Percentiles rank a stretch among this genome's conserved stretches.
phyloP scores from a whole-genome alignment of 2,797 vertebrate species.

The Syndactyla subalaris region DNA sequence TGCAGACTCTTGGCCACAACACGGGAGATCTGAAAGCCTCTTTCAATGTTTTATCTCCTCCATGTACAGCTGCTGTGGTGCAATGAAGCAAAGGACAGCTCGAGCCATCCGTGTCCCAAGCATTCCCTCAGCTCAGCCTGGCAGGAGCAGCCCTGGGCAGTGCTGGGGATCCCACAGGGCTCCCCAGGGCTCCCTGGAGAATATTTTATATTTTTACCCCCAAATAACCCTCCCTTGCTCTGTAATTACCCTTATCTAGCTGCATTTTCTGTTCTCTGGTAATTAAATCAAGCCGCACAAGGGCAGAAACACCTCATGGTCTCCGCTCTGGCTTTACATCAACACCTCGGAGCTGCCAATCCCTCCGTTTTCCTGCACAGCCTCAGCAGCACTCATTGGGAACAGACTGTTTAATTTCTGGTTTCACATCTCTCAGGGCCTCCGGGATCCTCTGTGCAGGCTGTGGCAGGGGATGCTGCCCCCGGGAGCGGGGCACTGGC shows the following conservation, averaged over 20 bases:
- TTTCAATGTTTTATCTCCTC: not conserved
- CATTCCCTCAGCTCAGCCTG: not conserved
- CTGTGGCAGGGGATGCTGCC: not conserved
- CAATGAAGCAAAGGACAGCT: not conserved
- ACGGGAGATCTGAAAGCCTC: not conserved
- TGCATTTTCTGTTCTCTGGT: not conserved
- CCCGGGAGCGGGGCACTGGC: rapidly evolving
- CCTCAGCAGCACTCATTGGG: not conserved
- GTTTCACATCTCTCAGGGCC: not conserved
- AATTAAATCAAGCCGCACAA: conserved; percentile 47
- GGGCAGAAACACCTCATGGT: not conserved
- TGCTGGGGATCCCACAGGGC: rapidly evolving
- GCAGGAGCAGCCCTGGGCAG: not conserved
- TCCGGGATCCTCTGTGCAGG: not conserved
- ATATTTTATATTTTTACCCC: not conserved
- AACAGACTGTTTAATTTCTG: not conserved
- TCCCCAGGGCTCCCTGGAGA: not conserved
- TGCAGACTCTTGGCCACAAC: not conserved
- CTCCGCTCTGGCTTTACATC: not conserved
- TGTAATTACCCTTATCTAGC: conserved; percentile 21
- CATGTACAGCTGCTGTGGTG: rapidly evolving
- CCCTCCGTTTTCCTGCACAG: not conserved
- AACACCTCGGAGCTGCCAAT: not conserved
- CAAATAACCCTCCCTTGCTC: not conserved
- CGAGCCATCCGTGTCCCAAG: rapidly evolving